Base-by-base conservation (phyloP, 2,888 invertebrate genomes). In the Dynastes grantii region DNA sequence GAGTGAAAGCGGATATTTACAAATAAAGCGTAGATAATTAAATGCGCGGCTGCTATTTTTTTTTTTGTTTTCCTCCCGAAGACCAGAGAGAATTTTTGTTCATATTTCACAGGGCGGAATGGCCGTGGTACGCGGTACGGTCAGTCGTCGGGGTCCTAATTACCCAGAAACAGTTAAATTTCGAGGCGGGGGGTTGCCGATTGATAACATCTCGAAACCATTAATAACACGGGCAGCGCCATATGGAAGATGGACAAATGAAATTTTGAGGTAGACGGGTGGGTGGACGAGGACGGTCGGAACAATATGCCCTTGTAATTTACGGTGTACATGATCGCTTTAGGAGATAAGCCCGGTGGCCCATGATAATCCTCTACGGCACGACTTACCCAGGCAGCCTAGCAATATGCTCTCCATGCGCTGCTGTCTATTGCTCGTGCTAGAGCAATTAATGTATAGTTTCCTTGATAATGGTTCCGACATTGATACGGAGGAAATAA, bases 211-310 rank as follows among this genome's bases (percentile, higher is more conserved):
- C 78, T 71, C 71, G 61, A 78, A 71, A 71, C 73, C 78, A 78
- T 78, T 78, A 78, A 78, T 78, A 78, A 78, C 71, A 53, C 53
- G 29, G 9, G 55, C 55, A 22, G 55, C 53, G 63, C 78, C 78
- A 78, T 78, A 78, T 78, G 78, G 78, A 71, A 78, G 78, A 78
- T 78, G 78, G 78, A 73, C 78, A 78, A 78, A 78, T 71, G 76
- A 76, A 75, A 76, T 68, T 78, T 67, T 58, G 32, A 61, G 78
- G 78, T 73, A 45, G 78, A 45, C n/a, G 49, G 51, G 51, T 76
- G 53, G 75, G 40, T 58, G 55, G 16, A 67, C 67, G 61, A 4
- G 61, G 4, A 22, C 76, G 65, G 55, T 67, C 37, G 65, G 49
- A 76, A 67, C 76, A 76, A 67, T 55, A 76, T 76, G 76, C 76